These are phyloP conservation scores for Cotesia congregata DNA, from an alignment of 2,888 invertebrate genomes.

Conservation along the genomic window DNA sequence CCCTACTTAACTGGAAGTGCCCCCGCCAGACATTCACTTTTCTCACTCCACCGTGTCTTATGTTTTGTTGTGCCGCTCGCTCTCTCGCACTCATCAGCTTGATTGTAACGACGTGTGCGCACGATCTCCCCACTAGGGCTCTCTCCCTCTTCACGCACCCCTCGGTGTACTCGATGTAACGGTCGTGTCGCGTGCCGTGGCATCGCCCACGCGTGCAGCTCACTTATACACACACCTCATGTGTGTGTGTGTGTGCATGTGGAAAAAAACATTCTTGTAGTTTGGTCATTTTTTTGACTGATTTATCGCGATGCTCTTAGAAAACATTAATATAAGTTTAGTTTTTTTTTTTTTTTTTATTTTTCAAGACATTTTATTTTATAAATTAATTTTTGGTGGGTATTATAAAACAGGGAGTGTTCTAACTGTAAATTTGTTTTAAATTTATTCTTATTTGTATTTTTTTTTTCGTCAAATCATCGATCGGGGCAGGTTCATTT, in stretches of 20 bases:
- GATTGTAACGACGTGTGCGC: slow-evolving; percentile 6
- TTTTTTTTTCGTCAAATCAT: no score
- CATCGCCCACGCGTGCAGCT: slow-evolving; percentile 69
- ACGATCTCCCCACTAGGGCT: slow-evolving; percentile 30
- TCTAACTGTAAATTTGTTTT: no score
- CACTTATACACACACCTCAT: slow-evolving; percentile 30
- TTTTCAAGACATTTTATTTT: not conserved
- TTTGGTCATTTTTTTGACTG: slow-evolving; percentile 13
- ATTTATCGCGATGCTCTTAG: slow-evolving; percentile 17
- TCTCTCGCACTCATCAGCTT: not conserved
- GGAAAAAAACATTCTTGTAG: slow-evolving; percentile 28
- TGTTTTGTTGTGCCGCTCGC: slow-evolving; percentile 5
- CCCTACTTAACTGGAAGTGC: not conserved
- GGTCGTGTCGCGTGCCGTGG: slow-evolving; percentile 70
- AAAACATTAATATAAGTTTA: not conserved
- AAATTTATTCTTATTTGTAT: no score
- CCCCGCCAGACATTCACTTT: slow-evolving; percentile 3
- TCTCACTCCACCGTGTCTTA: not conserved
- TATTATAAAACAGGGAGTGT: no score
- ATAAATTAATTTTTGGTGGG: no score
- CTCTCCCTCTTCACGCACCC: slow-evolving; percentile 51
- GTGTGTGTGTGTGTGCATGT: slow-evolving; percentile 43
- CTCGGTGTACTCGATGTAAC: slow-evolving; percentile 64
- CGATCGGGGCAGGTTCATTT: no score
- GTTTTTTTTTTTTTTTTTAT: not conserved